Base-by-base conservation (phyloP, 2,888 invertebrate genomes). In the Bhutanitis thaidina region DNA sequence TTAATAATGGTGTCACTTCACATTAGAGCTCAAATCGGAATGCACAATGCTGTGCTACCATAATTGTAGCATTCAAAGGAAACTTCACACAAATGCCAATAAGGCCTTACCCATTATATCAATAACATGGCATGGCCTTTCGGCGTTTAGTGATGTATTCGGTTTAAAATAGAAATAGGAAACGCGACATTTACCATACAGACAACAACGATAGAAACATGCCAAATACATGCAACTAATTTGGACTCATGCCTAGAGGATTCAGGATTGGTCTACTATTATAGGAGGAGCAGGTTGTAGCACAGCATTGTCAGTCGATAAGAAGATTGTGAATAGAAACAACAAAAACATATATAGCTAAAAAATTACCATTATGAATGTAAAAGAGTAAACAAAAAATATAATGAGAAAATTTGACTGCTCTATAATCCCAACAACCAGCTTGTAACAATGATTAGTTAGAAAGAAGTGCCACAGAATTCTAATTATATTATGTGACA, bases 21-120 rank as follows among this genome's bases (percentile, higher is more conserved):
- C 41, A 30, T 46, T 44, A 51, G 63, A 68, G 68, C 67, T 69
- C 73, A 76, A 80, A 84, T 87, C 87, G 87, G 87, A 88, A 88
- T 87, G 86, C 83, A 87, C 87, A 84, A 82, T 86, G 84, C 84
- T 81, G 84, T 84, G 87, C 84, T 80, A 82, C 80, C 69, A 64
- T 54, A 35, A 52, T 27, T 56, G 58, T 59, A 58, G 59, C 54
- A 54, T 57, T 34, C 52, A 56, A 62, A 68, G 68, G 71, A 76
- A 78, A 86, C 81, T 67, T 77, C 85, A 80, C 85, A 84, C 85
- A 81, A 79, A 75, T 80, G 81, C 73, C 73, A 76, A 69, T 68
- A 60, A 61, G 55, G 52, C 56, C 51, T 57, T 50, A 43, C 47
- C 51, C 40, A 52, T 44, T 53, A 51, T 55, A 40, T 37, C 41